Base-by-base conservation (phyloP, 92 coral and sea anemone species). In the Paramuricea clavata region DNA sequence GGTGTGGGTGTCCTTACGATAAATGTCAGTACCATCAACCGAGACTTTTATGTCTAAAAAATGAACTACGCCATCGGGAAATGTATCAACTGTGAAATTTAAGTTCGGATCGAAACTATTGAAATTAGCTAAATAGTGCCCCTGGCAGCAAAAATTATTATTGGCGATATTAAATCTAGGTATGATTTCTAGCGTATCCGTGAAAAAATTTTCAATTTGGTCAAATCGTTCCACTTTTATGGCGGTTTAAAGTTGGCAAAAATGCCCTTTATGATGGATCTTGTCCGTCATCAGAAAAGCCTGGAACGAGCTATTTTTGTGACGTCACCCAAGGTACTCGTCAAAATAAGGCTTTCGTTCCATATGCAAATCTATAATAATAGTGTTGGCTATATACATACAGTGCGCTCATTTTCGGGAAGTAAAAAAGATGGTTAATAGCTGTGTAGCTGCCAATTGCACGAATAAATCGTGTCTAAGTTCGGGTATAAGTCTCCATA, bases 311-410 rank as follows among this genome's bases (percentile, higher is more conserved):
- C 17, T 4, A 0, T 33, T 22, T 35, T 71, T 32, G 16, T 71
- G 77, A 71, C 54, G 77, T 71, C 77, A 71, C 52, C 43, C 77
- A 71, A 71, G 77, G 77, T 71, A 71, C 49, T 71, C 52, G n/a
- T n/a, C n/a, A n/a, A n/a, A n/a, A n/a, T n/a, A n/a, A n/a, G n/a
- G n/a, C n/a, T n/a, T n/a, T n/a, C n/a, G n/a, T n/a, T n/a, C n/a
- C n/a, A n/a, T n/a, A n/a, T n/a, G n/a, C n/a, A n/a, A n/a, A n/a
- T n/a, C n/a, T n/a, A n/a, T n/a, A n/a, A n/a, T n/a, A n/a, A n/a
- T n/a, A n/a, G n/a, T n/a, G n/a, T n/a, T 1, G 17, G 8, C 6
- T 25, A 26, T 26, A 21, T 30, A 71, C 52, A 36, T 36, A 71
- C 49, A 36, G 5, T 1, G 77, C 52, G 49, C 28, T 5, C 30